Conservation (phyloP, 2,888 invertebrate species). For the Dione vanillae region DNA sequence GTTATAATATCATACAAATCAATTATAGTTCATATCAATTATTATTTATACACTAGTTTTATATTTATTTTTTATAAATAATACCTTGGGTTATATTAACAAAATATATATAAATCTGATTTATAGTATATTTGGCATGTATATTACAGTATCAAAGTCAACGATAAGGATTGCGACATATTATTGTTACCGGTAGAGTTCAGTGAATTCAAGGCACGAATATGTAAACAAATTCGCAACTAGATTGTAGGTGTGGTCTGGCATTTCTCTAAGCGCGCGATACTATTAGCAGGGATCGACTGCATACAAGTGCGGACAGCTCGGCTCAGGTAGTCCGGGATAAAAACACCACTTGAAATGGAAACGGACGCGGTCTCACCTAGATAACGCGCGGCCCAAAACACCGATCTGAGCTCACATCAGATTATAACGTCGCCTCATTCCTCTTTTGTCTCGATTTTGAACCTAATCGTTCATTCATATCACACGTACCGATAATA, state of each 20-base stretch:
- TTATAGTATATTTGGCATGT: conserved; percentile 56
- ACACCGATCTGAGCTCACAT: conserved; percentile 48
- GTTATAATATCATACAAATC: conserved; percentile 9
- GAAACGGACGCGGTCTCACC: conserved; percentile 75
- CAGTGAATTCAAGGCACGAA: conserved; percentile 36
- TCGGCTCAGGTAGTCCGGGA: conserved; percentile 76
- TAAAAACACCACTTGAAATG: conserved; percentile 81
- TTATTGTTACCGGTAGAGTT: conserved; percentile 16
- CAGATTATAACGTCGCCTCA: conserved; percentile 44
- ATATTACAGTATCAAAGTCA: conserved; percentile 55
- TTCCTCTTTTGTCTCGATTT: conserved; percentile 54
- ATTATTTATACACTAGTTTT: neutral
- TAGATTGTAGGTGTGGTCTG: conserved; percentile 55
- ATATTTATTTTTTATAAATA: neutral
- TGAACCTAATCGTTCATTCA: conserved; percentile 73
- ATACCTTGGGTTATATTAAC: conserved; percentile 49
- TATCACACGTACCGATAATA: conserved; percentile 76
- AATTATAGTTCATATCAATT: neutral
- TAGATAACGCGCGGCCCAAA: conserved; percentile 70
- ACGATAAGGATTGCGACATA: conserved; percentile 43
- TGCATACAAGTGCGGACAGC: conserved; percentile 42
- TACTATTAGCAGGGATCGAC: conserved; percentile 58
- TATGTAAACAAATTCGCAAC: conserved; percentile 51
- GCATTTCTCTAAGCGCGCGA: conserved; percentile 50
- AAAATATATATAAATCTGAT: conserved; percentile 63